A percentile compares a stretch with the other conserved stretches of the same genome.
Evolutionary conservation across 2,113 vertebrate species (phyloP).

Genomic region (Podarcis muralis): DNA sequence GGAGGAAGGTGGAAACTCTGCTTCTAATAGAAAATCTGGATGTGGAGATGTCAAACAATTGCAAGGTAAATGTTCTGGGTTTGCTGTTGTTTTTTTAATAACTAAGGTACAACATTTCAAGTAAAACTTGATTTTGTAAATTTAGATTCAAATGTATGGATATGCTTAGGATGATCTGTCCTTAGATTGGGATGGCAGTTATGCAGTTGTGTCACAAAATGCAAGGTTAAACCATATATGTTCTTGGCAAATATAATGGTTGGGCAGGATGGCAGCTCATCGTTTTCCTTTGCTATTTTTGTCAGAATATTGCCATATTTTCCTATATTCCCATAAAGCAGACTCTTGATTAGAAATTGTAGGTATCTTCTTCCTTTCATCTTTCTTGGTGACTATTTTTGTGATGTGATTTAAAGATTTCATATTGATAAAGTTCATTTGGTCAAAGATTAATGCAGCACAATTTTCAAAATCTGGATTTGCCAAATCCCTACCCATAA

Average conservation of each 20-base stretch:
- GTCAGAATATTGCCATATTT: neutral
- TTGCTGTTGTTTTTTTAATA: neutral
- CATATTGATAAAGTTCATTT: neutral
- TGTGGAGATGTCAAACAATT: constrained; percentile 76
- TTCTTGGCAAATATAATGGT: neutral
- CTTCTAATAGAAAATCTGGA: constrained; percentile 73
- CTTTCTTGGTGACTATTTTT: constrained; percentile 17
- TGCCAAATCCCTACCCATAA: neutral
- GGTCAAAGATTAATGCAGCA: neutral
- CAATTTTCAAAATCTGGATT: neutral
- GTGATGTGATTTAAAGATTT: neutral
- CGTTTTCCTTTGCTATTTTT: neutral
- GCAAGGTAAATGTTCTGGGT: constrained; percentile 73
- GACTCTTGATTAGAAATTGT: neutral
- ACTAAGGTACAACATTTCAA: neutral
- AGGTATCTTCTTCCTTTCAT: constrained; percentile 1
- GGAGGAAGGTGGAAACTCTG: constrained; percentile 80
- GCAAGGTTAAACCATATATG: neutral
- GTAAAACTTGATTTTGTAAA: neutral
- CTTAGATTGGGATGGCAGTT: neutral
- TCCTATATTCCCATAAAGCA: neutral
- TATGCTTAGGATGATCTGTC: neutral
- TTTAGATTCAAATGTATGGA: neutral
- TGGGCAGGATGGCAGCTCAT: neutral
- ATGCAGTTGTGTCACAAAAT: neutral